Evolutionary conservation across 2,888 invertebrate genomes (phyloP).

Genomic region (Drosophila neotestacea): DNA sequence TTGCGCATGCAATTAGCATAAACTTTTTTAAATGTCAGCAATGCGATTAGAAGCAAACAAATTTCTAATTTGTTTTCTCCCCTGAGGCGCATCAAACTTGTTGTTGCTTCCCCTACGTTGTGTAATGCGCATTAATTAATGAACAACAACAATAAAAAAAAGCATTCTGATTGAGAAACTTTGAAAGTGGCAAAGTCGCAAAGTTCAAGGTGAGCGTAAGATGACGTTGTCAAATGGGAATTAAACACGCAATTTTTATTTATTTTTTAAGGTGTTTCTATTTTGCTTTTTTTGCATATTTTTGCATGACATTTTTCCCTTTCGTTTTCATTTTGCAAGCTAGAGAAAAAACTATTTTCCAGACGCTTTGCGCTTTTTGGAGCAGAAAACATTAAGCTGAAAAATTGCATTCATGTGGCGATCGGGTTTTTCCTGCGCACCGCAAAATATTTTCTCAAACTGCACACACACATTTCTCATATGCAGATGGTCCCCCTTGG

Average conservation of each 20-base stretch:
- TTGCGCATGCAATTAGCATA: constrained; percentile 36
- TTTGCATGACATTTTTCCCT: constrained; percentile 51
- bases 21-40: constrained; percentile 71
- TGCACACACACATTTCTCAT: constrained; percentile 45
- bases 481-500: constrained; percentile 60
- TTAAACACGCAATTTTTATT: constrained; percentile 77
- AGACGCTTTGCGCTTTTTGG: constrained; percentile 80
- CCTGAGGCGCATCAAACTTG: constrained; percentile 23
- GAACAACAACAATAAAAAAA: constrained; percentile 29
- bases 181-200: constrained; percentile 40
- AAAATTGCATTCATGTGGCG: constrained; percentile 33
- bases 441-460: constrained; percentile 37
- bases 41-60: constrained; percentile 61
- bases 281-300: constrained; percentile 28
- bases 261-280: not conserved
- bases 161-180: constrained; percentile 45
- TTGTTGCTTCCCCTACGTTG: constrained; percentile 35
- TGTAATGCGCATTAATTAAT: constrained; percentile 73
- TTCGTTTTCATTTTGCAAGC: constrained; percentile 67
- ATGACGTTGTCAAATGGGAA: constrained; percentile 62
- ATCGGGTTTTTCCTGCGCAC: constrained; percentile 52
- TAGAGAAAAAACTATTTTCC: constrained; percentile 65
- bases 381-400: constrained; percentile 73
- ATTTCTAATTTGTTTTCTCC: constrained; percentile 64
- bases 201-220: constrained; percentile 80